A percentile compares a stretch with the other conserved stretches of the same genome.
These are phyloP conservation scores for Acanthopleura granulata DNA, from an alignment of 2,888 invertebrate genomes.

Conservation along the genomic window DNA sequence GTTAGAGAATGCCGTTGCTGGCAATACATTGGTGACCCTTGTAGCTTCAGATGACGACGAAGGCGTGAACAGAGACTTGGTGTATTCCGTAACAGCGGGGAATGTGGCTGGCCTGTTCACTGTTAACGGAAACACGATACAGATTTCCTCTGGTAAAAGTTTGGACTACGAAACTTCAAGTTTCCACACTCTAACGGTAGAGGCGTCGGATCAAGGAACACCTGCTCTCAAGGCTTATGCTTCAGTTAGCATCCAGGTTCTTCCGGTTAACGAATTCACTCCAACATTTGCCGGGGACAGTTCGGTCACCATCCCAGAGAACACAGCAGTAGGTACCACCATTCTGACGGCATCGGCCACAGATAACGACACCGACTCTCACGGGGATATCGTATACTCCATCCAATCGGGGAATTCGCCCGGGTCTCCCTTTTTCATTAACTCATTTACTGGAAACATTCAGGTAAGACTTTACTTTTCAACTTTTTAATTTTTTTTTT, in stretches of 20 bases:
- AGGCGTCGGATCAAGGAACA: constrained; percentile 42
- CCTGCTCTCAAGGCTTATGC: constrained; percentile 30
- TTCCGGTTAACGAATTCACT: constrained; percentile 39
- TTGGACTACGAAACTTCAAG: constrained; percentile 50
- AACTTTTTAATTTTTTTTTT: background rate
- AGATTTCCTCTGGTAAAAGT: constrained; percentile 30
- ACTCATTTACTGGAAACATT: background rate
- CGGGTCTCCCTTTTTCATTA: background rate
- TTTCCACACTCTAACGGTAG: constrained; percentile 35
- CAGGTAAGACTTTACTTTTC: background rate
- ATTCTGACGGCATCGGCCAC: constrained; percentile 27
- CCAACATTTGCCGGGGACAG: constrained; percentile 33
- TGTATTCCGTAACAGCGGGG: constrained; percentile 23
- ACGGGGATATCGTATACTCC: constrained; percentile 21
- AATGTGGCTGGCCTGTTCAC: constrained; percentile 38
- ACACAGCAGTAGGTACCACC: constrained; percentile 11
- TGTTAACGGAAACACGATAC: constrained; percentile 38
- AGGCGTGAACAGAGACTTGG: constrained; percentile 20
- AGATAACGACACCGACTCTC: constrained; percentile 38
- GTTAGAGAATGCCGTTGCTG: background rate
- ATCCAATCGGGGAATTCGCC: constrained; percentile 27
- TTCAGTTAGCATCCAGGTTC: constrained; percentile 33
- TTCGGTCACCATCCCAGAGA: constrained; percentile 27
- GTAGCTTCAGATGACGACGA: constrained; percentile 21
- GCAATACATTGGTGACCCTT: constrained; percentile 6